Evolutionary conservation across 1,140 invertebrate genomes (phyloP).

Genomic region (Drosophila lowei): DNA sequence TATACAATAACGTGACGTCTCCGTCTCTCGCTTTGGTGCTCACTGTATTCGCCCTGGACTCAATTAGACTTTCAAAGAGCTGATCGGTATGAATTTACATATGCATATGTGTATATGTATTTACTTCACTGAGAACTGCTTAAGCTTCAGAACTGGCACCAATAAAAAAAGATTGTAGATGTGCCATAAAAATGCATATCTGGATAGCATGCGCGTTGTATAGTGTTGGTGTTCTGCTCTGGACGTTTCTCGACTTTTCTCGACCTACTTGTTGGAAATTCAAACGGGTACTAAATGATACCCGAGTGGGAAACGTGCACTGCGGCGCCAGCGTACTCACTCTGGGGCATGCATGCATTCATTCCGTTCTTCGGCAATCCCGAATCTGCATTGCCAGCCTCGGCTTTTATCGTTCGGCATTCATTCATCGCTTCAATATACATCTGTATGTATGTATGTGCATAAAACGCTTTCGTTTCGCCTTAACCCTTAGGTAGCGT

Average conservation of each 20-base stretch:
- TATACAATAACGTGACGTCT: too few relatives aligned
- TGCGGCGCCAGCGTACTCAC: constrained; percentile 39
- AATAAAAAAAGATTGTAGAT: too few relatives aligned
- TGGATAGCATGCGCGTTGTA: background rate
- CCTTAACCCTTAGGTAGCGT: too few relatives aligned
- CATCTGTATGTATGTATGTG: too few relatives aligned
- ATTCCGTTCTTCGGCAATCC: too few relatives aligned
- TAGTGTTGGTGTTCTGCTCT: background rate
- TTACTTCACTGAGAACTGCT: background rate
- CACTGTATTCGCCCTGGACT: too few relatives aligned
- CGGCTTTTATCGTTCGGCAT: too few relatives aligned
- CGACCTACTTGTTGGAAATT: constrained; percentile 64
- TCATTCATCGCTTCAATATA: too few relatives aligned
- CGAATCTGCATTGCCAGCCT: too few relatives aligned
- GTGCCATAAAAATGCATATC: background rate
- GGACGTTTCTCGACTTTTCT: constrained; percentile 1
- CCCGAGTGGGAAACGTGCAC: constrained; percentile 29
- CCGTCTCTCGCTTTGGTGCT: background rate
- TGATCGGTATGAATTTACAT: background rate
- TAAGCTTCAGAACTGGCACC: background rate
- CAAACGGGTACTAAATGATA: constrained; percentile 57
- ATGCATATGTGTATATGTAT: background rate
- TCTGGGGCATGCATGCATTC: background rate
- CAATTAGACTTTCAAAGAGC: too few relatives aligned
- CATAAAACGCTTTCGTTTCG: too few relatives aligned